phyloP scores from a whole-genome alignment of 2,888 invertebrate genomes.

The Agrochola lychnidis region DNA sequence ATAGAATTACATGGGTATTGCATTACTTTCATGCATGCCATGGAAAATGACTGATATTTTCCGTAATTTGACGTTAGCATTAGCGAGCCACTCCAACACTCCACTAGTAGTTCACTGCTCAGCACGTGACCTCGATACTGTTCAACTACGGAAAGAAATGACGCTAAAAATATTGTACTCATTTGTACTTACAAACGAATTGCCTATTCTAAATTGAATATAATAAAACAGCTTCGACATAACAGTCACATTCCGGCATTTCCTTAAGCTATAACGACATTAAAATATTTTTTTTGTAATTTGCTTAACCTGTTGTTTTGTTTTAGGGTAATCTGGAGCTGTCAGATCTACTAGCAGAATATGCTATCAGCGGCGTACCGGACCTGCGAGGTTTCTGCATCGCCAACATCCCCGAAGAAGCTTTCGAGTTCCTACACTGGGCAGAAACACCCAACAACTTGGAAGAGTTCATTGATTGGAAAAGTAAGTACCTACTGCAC shows the following conservation, averaged over 20 bases:
- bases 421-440: constrained; percentile 75
- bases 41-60: constrained; percentile 15
- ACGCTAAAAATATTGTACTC: background rate
- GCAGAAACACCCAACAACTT: constrained; percentile 72
- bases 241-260: background rate
- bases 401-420: constrained; percentile 68
- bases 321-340: constrained; percentile 78
- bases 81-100: background rate
- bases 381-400: constrained; percentile 72
- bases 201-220: constrained; percentile 4
- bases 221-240: background rate
- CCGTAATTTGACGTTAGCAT: constrained; percentile 15
- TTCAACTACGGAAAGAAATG: constrained; percentile 23
- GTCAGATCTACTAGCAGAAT: constrained; percentile 73
- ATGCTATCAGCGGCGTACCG: constrained; percentile 75
- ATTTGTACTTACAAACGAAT: background rate
- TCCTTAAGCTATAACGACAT: background rate
- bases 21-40: constrained; percentile 33
- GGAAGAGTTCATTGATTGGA: constrained; percentile 70
- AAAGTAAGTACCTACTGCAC: constrained; percentile 74
- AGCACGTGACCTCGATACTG: constrained; percentile 21
- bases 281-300: background rate
- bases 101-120: background rate
- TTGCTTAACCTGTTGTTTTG: constrained; percentile 21
- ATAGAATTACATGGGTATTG: constrained; percentile 22